Evolutionary conservation across 2,113 vertebrate genomes (phyloP), one percentile per base, ranked within the genome.

Genomic region (Myotis davidii): DNA sequence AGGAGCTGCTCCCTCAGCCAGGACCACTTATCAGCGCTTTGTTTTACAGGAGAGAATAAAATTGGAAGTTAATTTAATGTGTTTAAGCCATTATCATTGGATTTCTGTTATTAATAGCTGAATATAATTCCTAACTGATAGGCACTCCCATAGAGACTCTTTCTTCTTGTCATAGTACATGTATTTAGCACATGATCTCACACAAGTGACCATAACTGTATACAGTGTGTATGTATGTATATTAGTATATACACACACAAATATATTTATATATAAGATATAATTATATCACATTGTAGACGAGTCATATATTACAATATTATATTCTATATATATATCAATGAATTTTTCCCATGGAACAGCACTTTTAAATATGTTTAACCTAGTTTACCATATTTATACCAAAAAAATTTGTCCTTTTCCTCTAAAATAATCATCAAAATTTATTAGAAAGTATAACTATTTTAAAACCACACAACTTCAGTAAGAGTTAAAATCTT

Each of bases 61-160:
- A 32, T 17, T 45, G 29, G 16, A 52, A 52, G 69, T 56, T 2
- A 37, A 72, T 56, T 76, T 81, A 48, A 42, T 65, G 25, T 54
- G 9, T 79, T 93, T 84, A 85, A 82, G 12, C 2, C 14, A 50
- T 11, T 37, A 18, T 64, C 74, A 10, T 85, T 87, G 18, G 5
- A 64, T 79, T 90, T 95, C 61, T 89, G 6, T 91, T 91, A 83
- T 59, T 78, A 86, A n/a, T n/a, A 81, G 10, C 37, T 83, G 45
- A 42, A 88, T 85, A 34, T 8, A 76, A 23, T 74, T 85, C 14
- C 17, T 84, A 39, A 56, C 9, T 85, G 6, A 88, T 81, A 54
- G 42, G n/a, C 25, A 54, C 5, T 88, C 25, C 9, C n/a, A 34
- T 59, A 79, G 16, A 81, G 20, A 64, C 6, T 45, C 13, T 56